These are phyloP conservation scores for Martes flavigula DNA, from an alignment of 2,797 vertebrate genomes.

Conservation along the genomic window DNA sequence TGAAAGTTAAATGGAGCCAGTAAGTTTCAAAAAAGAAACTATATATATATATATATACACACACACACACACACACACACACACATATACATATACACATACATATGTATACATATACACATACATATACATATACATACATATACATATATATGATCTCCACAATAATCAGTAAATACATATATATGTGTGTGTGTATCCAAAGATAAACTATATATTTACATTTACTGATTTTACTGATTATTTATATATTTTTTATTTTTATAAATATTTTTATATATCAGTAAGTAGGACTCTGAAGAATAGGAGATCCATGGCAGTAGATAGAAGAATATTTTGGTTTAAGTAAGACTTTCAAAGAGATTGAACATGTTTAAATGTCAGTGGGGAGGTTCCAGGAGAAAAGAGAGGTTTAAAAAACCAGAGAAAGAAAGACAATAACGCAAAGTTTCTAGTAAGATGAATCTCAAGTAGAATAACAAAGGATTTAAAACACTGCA, in stretches of 20 bases:
- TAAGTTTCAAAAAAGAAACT: not conserved
- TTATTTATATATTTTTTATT: too few species aligned
- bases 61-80: too few species aligned
- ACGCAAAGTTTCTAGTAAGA: not conserved
- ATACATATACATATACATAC: too few species aligned
- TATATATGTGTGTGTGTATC: too few species aligned
- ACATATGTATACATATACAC: too few species aligned
- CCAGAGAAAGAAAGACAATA: not conserved
- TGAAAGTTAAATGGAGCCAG: not conserved
- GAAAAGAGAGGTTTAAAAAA: not conserved
- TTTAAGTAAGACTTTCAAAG: conserved; percentile 35
- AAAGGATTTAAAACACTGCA: not conserved
- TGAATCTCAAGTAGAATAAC: not conserved
- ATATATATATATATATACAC: not conserved
- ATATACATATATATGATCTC: too few species aligned
- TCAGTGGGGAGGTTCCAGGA: not conserved
- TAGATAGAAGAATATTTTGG: not conserved
- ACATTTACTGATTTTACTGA: too few species aligned
- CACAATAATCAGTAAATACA: too few species aligned
- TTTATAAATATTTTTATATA: too few species aligned
- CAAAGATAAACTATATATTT: too few species aligned
- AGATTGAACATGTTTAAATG: conserved; percentile 10
- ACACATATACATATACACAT: too few species aligned
- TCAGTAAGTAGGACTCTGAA: not conserved
- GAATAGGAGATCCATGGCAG: not conserved